A percentile compares a stretch with the other conserved stretches of the same genome.
phyloP scores from a whole-genome alignment of 92 coral and sea anemone genomes.

The Anthopleura xanthogrammica region DNA sequence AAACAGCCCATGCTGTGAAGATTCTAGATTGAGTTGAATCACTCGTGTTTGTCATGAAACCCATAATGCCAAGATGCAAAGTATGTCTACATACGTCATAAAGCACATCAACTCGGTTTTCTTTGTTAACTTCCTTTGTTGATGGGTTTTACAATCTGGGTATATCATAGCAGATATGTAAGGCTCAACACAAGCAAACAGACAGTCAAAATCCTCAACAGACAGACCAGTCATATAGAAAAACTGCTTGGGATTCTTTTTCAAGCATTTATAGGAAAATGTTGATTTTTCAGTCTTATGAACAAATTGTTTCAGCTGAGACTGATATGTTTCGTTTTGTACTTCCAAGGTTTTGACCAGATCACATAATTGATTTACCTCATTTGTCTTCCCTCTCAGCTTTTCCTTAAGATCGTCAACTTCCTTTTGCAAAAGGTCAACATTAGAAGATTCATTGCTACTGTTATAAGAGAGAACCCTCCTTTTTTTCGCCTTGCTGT shows the following conservation, averaged over 20 bases:
- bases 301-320: constrained; percentile 31
- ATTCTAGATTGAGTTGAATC: no score
- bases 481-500: constrained; percentile 16
- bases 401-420: constrained; percentile 35
- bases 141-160: constrained; percentile 36
- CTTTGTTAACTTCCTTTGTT: constrained; percentile 42
- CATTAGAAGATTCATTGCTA: constrained; percentile 18
- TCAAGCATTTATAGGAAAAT: constrained; percentile 26
- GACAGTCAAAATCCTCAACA: constrained; percentile 30
- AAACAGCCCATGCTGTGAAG: no score
- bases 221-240: constrained; percentile 34
- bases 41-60: no score
- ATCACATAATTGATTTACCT: constrained; percentile 34
- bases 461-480: constrained; percentile 38
- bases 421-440: constrained; percentile 36
- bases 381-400: constrained; percentile 29
- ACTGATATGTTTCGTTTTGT: constrained; percentile 3
- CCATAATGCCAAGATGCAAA: not conserved
- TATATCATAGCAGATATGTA: constrained; percentile 28
- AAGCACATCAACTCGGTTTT: constrained; percentile 49
- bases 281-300: constrained; percentile 26
- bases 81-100: constrained; percentile 48
- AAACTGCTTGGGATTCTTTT: constrained; percentile 14
- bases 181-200: constrained; percentile 39
- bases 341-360: constrained; percentile 26